These are phyloP conservation scores for Sporophila hypoxantha DNA, from an alignment of 2,113 vertebrate genomes.

Conservation along the genomic window DNA sequence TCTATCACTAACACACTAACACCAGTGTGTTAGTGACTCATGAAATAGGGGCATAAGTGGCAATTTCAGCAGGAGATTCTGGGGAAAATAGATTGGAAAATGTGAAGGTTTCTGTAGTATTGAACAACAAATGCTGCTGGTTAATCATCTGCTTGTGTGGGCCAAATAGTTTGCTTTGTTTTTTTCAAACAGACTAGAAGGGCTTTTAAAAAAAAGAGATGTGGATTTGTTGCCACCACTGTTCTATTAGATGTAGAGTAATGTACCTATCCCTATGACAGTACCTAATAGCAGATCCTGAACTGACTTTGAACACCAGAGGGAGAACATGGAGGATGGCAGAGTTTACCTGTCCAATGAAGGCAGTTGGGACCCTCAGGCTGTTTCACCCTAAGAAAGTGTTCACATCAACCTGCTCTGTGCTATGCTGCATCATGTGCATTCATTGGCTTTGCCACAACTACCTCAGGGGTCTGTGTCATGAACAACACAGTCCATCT, in stretches of 20 bases:
- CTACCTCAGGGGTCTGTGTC: not conserved
- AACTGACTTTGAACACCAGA: not conserved
- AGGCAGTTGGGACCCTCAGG: not conserved
- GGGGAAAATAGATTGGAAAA: not conserved
- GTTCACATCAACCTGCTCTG: not conserved
- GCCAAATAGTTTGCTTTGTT: not conserved
- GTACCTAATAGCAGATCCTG: not conserved
- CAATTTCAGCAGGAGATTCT: not conserved
- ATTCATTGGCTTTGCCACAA: not conserved
- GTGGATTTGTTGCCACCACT: not conserved
- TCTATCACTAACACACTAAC: not conserved
- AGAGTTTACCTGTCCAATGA: not conserved
- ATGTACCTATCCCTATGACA: not conserved
- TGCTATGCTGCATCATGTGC: not conserved
- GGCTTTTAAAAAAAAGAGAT: not conserved
- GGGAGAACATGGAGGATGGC: not conserved
- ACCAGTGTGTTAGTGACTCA: not conserved
- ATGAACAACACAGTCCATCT: rapidly evolving
- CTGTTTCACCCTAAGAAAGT: not conserved
- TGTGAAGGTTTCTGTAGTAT: not conserved
- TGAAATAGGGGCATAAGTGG: not conserved
- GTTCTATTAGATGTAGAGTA: not conserved
- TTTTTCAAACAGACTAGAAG: not conserved
- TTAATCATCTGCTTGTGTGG: not conserved
- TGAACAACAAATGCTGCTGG: not conserved